These are phyloP conservation scores for Latrodectus elegans DNA, from an alignment of 2,888 invertebrate genomes.

Conservation along the genomic window DNA sequence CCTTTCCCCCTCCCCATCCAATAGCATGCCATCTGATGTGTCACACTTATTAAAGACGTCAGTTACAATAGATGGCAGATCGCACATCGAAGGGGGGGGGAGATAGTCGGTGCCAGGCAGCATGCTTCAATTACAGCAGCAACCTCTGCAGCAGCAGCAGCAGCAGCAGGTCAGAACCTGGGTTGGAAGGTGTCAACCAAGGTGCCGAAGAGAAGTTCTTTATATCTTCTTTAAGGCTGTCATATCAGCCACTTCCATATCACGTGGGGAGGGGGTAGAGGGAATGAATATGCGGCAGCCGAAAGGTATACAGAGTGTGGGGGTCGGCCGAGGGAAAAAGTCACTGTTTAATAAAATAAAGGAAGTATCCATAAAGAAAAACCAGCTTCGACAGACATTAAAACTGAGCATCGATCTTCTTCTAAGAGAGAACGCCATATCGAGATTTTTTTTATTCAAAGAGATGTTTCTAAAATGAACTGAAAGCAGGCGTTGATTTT, in stretches of 20 bases:
- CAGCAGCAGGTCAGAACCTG: constrained; percentile 45
- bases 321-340: too few species aligned
- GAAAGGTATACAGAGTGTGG: too few species aligned
- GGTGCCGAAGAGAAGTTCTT: constrained; percentile 31
- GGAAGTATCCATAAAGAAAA: too few species aligned
- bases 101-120: constrained; percentile 25
- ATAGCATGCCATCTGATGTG: constrained; percentile 50
- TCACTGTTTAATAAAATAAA: too few species aligned
- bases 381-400: too few species aligned
- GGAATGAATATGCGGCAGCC: neutral
- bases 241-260: constrained; percentile 21
- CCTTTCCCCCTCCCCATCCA: constrained; percentile 6
- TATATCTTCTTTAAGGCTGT: constrained; percentile 26
- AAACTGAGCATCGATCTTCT: too few species aligned
- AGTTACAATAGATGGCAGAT: constrained; percentile 63
- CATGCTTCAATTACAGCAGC: constrained; percentile 44
- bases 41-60: constrained; percentile 67
- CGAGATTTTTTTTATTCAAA: too few species aligned
- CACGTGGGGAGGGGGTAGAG: neutral
- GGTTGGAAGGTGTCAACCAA: constrained; percentile 55
- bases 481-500: too few species aligned
- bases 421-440: too few species aligned
- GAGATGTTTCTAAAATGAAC: too few species aligned
- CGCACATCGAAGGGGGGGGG: constrained; percentile 4
- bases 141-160: constrained; percentile 32